phyloP scores from a whole-genome alignment of 2,113 vertebrate genomes.

The Malaclemys terrapin region DNA sequence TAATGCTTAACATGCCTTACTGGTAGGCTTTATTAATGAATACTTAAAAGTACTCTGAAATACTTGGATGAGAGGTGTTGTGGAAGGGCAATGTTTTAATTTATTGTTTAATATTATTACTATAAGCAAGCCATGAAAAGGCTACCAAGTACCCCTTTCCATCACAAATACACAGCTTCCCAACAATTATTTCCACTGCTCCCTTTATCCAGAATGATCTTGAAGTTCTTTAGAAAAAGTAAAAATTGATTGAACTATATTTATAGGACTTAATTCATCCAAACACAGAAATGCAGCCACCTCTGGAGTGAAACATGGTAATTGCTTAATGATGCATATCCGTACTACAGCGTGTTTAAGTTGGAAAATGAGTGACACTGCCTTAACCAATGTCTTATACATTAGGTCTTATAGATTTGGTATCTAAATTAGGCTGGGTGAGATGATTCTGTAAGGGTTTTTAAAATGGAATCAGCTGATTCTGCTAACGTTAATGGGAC shows the following conservation, averaged over 20 bases:
- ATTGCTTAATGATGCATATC: not conserved
- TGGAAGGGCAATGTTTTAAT: not conserved
- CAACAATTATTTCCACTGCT: not conserved
- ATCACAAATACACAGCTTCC: not conserved
- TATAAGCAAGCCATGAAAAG: not conserved
- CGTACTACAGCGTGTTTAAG: not conserved
- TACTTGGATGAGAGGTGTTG: not conserved
- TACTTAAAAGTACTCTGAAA: not conserved
- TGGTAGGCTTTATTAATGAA: not conserved
- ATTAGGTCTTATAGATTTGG: not conserved
- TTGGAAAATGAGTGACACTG: not conserved
- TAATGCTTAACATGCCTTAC: not conserved
- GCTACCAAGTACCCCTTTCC: not conserved
- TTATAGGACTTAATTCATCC: not conserved
- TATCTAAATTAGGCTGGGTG: not conserved
- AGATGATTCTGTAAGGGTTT: not conserved
- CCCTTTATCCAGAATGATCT: not conserved
- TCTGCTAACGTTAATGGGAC: not conserved
- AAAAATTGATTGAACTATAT: not conserved
- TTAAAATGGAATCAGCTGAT: not conserved
- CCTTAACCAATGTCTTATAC: rapidly evolving
- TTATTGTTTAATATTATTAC: not conserved
- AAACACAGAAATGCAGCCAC: not conserved
- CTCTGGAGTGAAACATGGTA: not conserved
- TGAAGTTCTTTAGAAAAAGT: not conserved